Evolutionary conservation across 2,888 invertebrate genomes (phyloP), one percentile per base, ranked within the genome.

Genomic region (Augiades crinisus): DNA sequence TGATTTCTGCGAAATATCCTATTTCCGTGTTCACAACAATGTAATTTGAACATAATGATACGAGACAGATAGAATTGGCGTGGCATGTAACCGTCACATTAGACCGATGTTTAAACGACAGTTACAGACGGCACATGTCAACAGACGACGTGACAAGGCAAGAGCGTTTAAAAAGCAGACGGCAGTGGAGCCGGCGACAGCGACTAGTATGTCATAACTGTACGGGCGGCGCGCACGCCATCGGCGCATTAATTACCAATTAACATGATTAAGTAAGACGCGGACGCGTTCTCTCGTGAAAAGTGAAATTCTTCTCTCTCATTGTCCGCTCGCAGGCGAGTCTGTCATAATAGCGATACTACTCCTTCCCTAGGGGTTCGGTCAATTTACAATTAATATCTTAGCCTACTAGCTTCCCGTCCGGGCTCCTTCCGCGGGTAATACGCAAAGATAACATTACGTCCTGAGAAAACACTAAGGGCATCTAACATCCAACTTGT

Each of bases 251-350:
- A 54, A 55, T 53, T 55, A 57, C 47, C 47, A 56, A 54, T 56
- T 55, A 54, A 50, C 45, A 38, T 34, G 55, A 54, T 61, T 59
- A 53, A 59, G 54, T 59, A 63, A 61, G 50, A 54, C 54, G 51
- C 57, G 62, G 60, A 51, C 56, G 55, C 54, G 54, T 57, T 58
- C 56, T 57, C 51, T 33, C 40, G 57, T 55, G 57, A 61, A 49
- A 63, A 64, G 63, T 64, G 62, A 62, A 64, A 49, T 12, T 49
- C 24, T 49, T 49, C 47, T 16, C 33, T 21, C 30, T 22, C 52
- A 36, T 55, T 51, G 47, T 47, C 47, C 47, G 43, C 43, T 22
- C 44, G 10, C 24, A 19, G 27, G 21, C 41, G 27, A 30, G 21
- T 47, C 19, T 5, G n/a, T 24, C 14, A 16, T 43, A n/a, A 12